Conservation (phyloP, 2,113 vertebrate genomes). For the Coturnix japonica region DNA sequence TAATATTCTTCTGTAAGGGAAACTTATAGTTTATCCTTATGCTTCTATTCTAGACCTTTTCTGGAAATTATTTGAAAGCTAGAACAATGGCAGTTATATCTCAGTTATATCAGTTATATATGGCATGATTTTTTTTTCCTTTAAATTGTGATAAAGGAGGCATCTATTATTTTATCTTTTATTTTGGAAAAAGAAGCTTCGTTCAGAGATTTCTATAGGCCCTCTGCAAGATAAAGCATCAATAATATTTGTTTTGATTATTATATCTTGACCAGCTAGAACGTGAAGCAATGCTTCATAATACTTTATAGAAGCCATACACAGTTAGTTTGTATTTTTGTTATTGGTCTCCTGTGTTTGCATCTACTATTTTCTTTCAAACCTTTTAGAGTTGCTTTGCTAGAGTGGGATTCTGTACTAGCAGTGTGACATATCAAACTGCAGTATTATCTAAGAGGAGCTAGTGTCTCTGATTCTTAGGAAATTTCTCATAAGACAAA, state of each 20-base stretch:
- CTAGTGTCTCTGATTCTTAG: background rate
- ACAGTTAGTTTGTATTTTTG: background rate
- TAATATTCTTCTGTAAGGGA: background rate
- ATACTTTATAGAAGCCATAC: background rate
- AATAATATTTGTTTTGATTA: background rate
- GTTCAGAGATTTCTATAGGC: background rate
- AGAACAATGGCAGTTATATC: background rate
- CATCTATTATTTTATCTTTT: background rate
- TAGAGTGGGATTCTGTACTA: background rate
- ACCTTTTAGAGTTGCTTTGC: background rate
- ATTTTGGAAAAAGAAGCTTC: background rate
- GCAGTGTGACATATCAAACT: background rate
- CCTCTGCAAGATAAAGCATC: background rate
- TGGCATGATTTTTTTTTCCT: background rate
- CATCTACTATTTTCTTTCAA: background rate
- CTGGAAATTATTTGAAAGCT: background rate
- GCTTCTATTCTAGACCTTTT: background rate
- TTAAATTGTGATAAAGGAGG: accelerated
- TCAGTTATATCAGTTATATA: background rate
- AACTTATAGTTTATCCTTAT: background rate
- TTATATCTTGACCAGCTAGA: background rate
- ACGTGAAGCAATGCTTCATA: background rate
- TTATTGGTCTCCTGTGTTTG: background rate
- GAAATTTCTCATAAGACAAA: background rate
- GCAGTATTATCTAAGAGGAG: background rate